phyloP scores from a whole-genome alignment of 2,797 vertebrate genomes.

The Myotis vivesi region DNA sequence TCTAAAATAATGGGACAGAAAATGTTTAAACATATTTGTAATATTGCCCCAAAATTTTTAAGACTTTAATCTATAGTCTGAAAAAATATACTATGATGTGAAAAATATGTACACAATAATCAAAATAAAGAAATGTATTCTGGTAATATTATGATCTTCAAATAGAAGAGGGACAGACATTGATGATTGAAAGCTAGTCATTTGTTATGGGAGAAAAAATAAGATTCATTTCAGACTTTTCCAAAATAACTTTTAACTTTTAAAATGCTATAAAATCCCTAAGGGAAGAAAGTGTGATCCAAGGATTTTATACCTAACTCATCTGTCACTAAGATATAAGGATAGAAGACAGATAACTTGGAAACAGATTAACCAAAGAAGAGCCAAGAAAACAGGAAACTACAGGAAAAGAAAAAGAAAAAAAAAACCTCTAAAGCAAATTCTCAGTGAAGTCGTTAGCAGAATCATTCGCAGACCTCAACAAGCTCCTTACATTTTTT shows the following conservation, averaged over 20 bases:
- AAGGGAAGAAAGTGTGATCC: not conserved
- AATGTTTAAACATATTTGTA: constrained; percentile 8
- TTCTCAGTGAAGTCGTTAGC: not conserved
- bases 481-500: not conserved
- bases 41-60: not conserved
- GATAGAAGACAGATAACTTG: not conserved
- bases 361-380: not conserved
- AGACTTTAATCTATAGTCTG: not conserved
- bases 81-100: not conserved
- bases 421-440: not conserved
- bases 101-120: not conserved
- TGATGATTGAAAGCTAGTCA: not conserved
- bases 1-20: not conserved
- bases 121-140: not conserved
- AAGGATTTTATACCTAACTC: not conserved
- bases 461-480: not conserved
- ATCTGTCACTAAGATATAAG: not conserved
- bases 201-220: not conserved
- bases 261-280: not conserved
- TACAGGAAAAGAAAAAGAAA: not conserved
- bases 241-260: not conserved
- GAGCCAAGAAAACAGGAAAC: not conserved
- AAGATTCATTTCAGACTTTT: constrained; percentile 2
- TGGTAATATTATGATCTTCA: not conserved
- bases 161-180: not conserved